Base-by-base conservation (phyloP, 2,888 invertebrate species). In the Trachelus tabidus region DNA sequence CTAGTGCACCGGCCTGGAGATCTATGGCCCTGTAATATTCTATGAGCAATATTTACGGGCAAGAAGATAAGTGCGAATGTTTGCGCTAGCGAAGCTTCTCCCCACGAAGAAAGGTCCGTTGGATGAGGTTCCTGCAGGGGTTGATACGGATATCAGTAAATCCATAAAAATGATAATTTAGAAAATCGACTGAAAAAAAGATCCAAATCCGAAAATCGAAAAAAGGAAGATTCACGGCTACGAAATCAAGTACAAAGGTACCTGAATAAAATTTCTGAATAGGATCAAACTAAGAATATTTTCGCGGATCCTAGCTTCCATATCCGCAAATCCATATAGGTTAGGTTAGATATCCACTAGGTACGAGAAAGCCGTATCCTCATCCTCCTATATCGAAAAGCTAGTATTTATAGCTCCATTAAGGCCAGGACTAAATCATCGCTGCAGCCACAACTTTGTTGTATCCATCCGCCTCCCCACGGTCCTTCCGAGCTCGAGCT, bases 381-480 rank as follows among this genome's bases (percentile, higher is more conserved):
- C 88, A 84, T 86, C 87, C 87, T 87, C 85, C 86, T 83, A 86
- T 93, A 93, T 93, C 93, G 93, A 93, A 93, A 93, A 93, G 92
- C 92, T 91, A 92, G 92, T 93, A 93, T 93, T 93, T 93, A 93
- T 93, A 93, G 93, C 92, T 92, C 93, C 93, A 93, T 93, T 93
- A 93, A 93, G 93, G 92, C 92, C 90, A 92, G 90, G 92, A 92
- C 93, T 93, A 93, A 93, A 93, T 93, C 93, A 93, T 93, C 91
- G 91, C 90, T 87, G 91, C 86, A 92, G 92, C 93, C 92, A 91
- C 93, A 93, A 93, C 92, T 93, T 92, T 90, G 90, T 89, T 89
- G 90, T 90, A 89, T 85, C 75, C 34, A 73, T 9, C 85, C 86
- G 84, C 69, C 74, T 69, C 75, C 74, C 78, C 81, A 56, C 77